Conservation (phyloP, 1,140 invertebrate species). For the Brachionus calyciflorus region DNA sequence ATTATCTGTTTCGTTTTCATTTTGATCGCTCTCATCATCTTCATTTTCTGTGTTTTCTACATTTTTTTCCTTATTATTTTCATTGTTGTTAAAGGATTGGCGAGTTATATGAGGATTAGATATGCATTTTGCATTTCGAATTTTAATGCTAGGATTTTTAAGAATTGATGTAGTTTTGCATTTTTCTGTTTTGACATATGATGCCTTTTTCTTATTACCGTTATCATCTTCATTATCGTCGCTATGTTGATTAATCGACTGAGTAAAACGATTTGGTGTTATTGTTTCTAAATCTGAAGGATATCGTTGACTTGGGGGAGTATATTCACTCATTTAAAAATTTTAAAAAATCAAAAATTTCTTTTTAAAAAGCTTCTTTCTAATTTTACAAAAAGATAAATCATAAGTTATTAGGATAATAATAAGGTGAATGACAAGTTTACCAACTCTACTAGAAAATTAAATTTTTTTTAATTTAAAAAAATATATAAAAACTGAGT, state of each 20-base stretch:
- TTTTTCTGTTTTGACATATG: background rate
- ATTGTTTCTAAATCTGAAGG: background rate
- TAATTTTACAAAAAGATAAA: too few species aligned
- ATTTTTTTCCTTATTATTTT: background rate
- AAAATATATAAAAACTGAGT: too few species aligned
- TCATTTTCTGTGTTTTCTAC: background rate
- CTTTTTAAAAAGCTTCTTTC: too few species aligned
- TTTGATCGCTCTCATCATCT: background rate
- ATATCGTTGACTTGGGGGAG: background rate
- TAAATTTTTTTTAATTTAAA: too few species aligned
- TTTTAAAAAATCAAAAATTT: too few species aligned
- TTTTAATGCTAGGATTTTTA: constrained; percentile 7
- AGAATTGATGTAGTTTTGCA: background rate
- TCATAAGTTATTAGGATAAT: too few species aligned
- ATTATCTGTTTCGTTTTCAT: background rate
- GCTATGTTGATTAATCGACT: background rate
- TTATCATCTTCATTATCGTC: constrained; percentile 23
- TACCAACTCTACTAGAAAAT: too few species aligned
- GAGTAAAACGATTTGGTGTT: background rate
- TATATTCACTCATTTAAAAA: background rate
- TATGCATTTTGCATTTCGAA: background rate
- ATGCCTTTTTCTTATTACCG: background rate
- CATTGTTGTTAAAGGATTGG: constrained; percentile 7
- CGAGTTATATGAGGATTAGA: background rate
- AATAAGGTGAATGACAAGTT: too few species aligned